Base-by-base conservation (phyloP, 2,797 vertebrate genomes). In the Hoplostethus atlanticus region DNA sequence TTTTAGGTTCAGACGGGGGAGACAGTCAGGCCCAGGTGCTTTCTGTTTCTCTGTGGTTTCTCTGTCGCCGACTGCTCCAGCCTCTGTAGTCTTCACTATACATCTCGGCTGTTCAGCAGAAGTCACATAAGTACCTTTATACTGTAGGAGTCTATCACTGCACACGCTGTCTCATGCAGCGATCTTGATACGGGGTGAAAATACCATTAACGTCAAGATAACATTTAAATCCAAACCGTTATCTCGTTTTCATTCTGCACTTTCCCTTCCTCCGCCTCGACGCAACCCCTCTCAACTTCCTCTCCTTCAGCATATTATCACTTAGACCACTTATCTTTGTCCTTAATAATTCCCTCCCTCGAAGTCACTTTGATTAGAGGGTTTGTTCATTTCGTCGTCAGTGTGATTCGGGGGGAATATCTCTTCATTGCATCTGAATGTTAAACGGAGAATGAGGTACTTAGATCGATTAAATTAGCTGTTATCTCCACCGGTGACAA, bases 271-370 rank as follows among this genome's bases (percentile, higher is more conserved):
- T 65, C 9, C 17, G 3, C 12, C 46, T 52, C 47, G 4, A 44
- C 34, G n/a, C 13, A 21, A 28, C 17, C 17, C 47, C 62, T 53
- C 28, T 68, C 66, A 48, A 56, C 72, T 81, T 61, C 15, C 50
- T 65, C 40, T 64, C 53, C 72, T 82, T 82, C 78, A 87, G 75
- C 84, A 89, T 84, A 86, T 89, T 62, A 89, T 83, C 77, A 79
- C 74, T 77, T 51, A 56, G 51, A 63, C 67, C 50, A 71, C 84
- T 89, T 87, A 90, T 87, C 84, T 81, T n/a, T 64, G 58, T 46
- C 61, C 73, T 66, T 76, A 51, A 72, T 80, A 81, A 76, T 63
- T 60, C 64, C 56, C 78, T 50, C 65, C 71, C 31, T 74, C 65
- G 34, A n/a, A 83, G 56, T 84, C 71, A 54, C 76, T 68, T 58